Percentiles rank a stretch among this genome's conserved stretches.
Evolutionary conservation across 2,888 invertebrate species (phyloP).

Genomic region (Harpalus rubripes): DNA sequence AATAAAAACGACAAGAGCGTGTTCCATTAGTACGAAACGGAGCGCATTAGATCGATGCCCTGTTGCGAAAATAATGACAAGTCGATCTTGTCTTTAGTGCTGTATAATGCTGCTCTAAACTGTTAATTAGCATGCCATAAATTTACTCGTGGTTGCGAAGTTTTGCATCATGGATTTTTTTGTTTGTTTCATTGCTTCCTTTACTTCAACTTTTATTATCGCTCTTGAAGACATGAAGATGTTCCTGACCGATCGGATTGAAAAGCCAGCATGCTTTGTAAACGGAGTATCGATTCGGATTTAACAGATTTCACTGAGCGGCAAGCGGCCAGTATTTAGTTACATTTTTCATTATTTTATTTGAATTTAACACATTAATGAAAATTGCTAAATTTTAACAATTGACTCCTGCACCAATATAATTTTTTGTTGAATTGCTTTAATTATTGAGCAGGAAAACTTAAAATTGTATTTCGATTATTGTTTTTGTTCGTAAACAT

Average conservation of each 20-base stretch:
- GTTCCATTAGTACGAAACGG: conserved; percentile 58
- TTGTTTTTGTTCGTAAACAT: too few relatives aligned
- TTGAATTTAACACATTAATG: too few relatives aligned
- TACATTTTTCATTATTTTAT: too few relatives aligned
- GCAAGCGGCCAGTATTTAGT: too few relatives aligned
- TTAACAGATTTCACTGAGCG: too few relatives aligned
- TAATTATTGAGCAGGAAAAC: too few relatives aligned
- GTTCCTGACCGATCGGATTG: background rate
- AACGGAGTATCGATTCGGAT: too few relatives aligned
- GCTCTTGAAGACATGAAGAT: background rate
- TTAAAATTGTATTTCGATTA: too few relatives aligned
- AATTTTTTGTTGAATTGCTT: too few relatives aligned
- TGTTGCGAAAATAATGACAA: conserved; percentile 60
- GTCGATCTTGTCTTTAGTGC: conserved; percentile 58
- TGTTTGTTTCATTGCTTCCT: conserved; percentile 9
- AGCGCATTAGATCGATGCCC: conserved; percentile 59
- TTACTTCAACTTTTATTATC: conserved; percentile 11
- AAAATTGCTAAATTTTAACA: too few relatives aligned
- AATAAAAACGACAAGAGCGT: conserved; percentile 59
- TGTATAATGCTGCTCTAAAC: conserved; percentile 35
- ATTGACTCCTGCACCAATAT: too few relatives aligned
- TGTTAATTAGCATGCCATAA: conserved; percentile 50
- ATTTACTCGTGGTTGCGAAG: conserved; percentile 14
- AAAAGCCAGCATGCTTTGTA: too few relatives aligned
- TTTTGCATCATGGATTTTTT: background rate